These are phyloP conservation scores for Rhinogobio ventralis DNA, from an alignment of 2,797 vertebrate species.

Conservation along the genomic window DNA sequence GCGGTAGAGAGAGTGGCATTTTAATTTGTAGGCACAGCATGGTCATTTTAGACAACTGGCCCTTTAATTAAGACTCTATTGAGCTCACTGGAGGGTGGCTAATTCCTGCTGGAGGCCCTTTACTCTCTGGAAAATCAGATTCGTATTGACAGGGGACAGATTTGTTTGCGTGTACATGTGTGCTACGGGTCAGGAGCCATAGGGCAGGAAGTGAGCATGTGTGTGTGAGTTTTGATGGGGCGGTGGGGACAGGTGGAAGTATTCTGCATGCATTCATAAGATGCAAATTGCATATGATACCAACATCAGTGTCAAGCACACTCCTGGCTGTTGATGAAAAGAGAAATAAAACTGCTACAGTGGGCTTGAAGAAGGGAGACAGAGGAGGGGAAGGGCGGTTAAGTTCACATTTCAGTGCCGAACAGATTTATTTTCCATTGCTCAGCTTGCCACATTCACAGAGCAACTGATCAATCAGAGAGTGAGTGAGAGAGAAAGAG, in stretches of 20 bases:
- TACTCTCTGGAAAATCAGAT: conserved; percentile 41
- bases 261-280: conserved; percentile 38
- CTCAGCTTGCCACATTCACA: conserved; percentile 62
- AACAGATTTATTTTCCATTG: conserved; percentile 68
- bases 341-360: conserved; percentile 45
- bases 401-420: conserved; percentile 56
- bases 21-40: conserved; percentile 58
- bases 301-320: conserved; percentile 60
- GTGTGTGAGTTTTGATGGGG: conserved; percentile 24
- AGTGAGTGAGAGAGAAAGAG: conserved; percentile 33
- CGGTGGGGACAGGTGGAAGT: conserved; percentile 15
- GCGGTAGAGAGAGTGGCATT: conserved; percentile 26
- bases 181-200: not conserved
- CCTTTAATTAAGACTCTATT: conserved; percentile 58
- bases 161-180: conserved; percentile 21
- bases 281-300: conserved; percentile 54
- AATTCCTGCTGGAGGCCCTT: conserved; percentile 45
- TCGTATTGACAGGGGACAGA: conserved; percentile 32
- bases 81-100: conserved; percentile 53
- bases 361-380: conserved; percentile 4
- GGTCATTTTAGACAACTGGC: conserved; percentile 54
- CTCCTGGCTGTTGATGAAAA: conserved; percentile 46
- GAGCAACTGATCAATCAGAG: conserved; percentile 69
- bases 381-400: conserved; percentile 23
- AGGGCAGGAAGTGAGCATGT: conserved; percentile 7